Percentiles rank a stretch among this genome's conserved stretches.
Evolutionary conservation across 2,113 vertebrate species (phyloP).

Genomic region (Willisornis vidua): DNA sequence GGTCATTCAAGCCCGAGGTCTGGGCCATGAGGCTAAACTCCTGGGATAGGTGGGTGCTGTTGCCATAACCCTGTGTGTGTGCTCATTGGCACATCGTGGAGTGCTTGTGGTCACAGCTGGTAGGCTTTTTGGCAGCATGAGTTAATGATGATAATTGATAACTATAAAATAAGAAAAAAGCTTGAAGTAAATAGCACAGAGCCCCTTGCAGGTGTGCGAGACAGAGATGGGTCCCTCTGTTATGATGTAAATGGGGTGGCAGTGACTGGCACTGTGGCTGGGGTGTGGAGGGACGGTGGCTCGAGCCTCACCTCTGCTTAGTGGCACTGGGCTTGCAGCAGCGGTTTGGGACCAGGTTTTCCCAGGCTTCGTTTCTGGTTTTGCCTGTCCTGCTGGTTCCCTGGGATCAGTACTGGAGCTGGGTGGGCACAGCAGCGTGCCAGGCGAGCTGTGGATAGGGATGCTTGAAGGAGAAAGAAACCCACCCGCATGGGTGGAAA

Average conservation of each 20-base stretch:
- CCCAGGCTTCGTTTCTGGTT: fast-evolving
- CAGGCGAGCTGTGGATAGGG: background rate
- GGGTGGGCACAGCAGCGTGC: background rate
- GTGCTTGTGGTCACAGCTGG: background rate
- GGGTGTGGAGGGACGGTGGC: background rate
- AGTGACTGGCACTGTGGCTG: fast-evolving
- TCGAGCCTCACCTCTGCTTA: background rate
- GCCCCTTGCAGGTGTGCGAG: fast-evolving
- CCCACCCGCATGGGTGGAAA: background rate
- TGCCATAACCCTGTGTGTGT: fast-evolving
- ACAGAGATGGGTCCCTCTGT: background rate
- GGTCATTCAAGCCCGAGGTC: fast-evolving
- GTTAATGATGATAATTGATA: background rate
- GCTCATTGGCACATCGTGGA: fast-evolving
- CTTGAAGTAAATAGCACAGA: background rate
- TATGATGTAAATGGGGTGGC: fast-evolving
- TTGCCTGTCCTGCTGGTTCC: background rate
- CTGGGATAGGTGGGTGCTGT: background rate
- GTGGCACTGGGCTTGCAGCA: background rate
- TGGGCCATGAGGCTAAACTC: background rate
- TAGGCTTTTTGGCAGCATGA: background rate
- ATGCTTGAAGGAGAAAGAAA: background rate
- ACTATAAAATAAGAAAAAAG: background rate
- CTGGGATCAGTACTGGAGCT: background rate
- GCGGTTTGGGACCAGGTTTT: fast-evolving